Evolutionary conservation across 1,140 invertebrate genomes (phyloP).

Genomic region (Thaumetopoea pityocampa): DNA sequence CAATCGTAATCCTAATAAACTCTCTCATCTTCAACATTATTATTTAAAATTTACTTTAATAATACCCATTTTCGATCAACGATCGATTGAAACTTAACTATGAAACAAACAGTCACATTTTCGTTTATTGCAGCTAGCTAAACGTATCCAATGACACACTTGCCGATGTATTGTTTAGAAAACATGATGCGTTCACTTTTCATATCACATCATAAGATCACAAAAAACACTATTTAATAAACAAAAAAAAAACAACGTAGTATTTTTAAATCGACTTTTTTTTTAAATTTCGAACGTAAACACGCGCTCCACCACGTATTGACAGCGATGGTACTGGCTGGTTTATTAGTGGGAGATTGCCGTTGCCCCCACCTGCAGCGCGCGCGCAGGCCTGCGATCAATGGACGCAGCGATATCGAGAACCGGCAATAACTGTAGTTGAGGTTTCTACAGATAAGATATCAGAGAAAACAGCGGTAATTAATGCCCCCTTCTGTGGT

Average conservation of each 20-base stretch:
- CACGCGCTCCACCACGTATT: constrained; percentile 31
- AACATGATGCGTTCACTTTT: constrained; percentile 27
- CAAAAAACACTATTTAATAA: constrained; percentile 15
- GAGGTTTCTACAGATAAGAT: constrained; percentile 45
- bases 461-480: constrained; percentile 39
- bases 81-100: constrained; percentile 35
- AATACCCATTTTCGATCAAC: constrained; percentile 50
- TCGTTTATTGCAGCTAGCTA: constrained; percentile 44
- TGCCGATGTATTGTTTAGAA: constrained; percentile 16
- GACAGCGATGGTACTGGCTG: constrained; percentile 49
- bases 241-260: constrained; percentile 17
- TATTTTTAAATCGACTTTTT: constrained; percentile 35
- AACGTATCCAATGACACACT: constrained; percentile 40
- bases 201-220: constrained; percentile 20
- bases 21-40: constrained; percentile 57
- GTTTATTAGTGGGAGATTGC: constrained; percentile 32
- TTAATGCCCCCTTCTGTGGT: constrained; percentile 11
- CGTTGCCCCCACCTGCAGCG: constrained; percentile 46
- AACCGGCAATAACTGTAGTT: constrained; percentile 21
- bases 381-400: constrained; percentile 43
- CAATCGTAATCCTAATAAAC: constrained; percentile 51
- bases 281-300: constrained; percentile 24
- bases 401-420: constrained; percentile 37
- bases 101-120: constrained; percentile 62
- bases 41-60: constrained; percentile 32